These are phyloP conservation scores for Montipora foliosa DNA, from an alignment of 64 coral and sea anemone genomes.

Conservation along the genomic window DNA sequence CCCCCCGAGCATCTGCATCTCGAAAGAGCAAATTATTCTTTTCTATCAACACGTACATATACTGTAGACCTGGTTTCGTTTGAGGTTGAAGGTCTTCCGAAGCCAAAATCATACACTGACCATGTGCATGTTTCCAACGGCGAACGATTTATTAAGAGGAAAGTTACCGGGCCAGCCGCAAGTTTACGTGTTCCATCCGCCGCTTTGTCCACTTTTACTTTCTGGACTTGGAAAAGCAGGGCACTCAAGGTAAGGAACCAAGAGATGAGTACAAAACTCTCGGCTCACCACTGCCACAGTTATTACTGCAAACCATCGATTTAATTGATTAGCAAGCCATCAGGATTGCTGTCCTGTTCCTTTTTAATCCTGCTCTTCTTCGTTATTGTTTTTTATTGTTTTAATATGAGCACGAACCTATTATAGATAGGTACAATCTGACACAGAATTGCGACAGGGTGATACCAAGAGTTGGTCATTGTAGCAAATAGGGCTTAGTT, in stretches of 20 bases:
- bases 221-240: background rate
- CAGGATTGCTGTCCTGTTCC: no score
- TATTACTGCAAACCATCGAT: no score
- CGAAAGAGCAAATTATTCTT: background rate
- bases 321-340: no score
- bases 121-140: background rate
- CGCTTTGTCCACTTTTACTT: background rate
- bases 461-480: no score
- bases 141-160: background rate
- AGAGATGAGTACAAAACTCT: no score
- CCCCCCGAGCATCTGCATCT: background rate
- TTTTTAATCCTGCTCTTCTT: no score
- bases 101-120: background rate
- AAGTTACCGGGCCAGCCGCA: background rate
- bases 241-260: background rate
- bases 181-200: background rate
- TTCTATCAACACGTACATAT: background rate
- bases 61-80: background rate
- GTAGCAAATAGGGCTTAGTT: no score
- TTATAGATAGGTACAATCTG: no score
- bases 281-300: no score
- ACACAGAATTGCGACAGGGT: no score
- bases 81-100: constrained; percentile 11
- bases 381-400: no score
- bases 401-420: no score